Conservation (phyloP, 2,888 invertebrate species). For the Tenthredo livida region DNA sequence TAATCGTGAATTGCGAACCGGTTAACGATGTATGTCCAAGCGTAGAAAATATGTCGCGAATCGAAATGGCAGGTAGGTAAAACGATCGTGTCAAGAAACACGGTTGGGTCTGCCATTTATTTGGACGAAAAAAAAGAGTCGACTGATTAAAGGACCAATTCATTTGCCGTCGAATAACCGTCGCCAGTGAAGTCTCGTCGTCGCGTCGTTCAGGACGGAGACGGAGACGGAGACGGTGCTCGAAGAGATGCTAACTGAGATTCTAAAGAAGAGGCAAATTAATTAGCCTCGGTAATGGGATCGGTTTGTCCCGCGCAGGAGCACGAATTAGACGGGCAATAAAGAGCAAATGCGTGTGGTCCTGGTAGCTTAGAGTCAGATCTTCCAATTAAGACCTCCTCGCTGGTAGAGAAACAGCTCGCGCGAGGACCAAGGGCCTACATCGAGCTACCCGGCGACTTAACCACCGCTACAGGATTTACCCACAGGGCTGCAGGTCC, state of each 20-base stretch:
- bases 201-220: conserved; percentile 2
- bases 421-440: conserved; percentile 32
- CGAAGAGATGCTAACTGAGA: conserved; percentile 36
- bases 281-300: conserved; percentile 50
- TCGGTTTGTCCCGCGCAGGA: conserved; percentile 51
- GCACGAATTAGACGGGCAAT: conserved; percentile 51
- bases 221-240: background rate
- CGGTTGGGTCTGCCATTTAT: background rate
- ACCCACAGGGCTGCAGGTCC: background rate
- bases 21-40: background rate
- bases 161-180: conserved; percentile 36
- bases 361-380: conserved; percentile 51
- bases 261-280: conserved; percentile 49
- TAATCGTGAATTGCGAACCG: background rate
- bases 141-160: conserved; percentile 41
- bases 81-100: conserved; percentile 21
- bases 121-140: background rate
- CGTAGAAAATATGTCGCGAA: background rate
- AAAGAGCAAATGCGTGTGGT: conserved; percentile 51
- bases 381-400: conserved; percentile 49
- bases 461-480: conserved; percentile 15
- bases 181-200: conserved; percentile 7
- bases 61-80: background rate
- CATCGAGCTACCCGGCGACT: background rate
- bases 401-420: conserved; percentile 17